Base-by-base conservation (phyloP, 1,140 invertebrate genomes). In the Eufriesea mexicana region DNA sequence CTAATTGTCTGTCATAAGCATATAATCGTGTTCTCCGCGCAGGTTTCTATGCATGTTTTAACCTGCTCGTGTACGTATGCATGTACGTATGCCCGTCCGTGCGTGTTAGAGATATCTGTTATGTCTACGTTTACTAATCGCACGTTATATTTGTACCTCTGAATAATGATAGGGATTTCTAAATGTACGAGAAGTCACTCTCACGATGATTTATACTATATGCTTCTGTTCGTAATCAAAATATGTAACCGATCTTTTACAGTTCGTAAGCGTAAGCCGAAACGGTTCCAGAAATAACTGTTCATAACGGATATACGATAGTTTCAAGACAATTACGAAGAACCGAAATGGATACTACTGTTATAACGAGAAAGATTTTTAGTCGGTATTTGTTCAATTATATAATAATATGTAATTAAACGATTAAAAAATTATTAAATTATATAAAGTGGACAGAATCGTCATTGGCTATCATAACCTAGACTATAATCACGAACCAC, bases 1-100 rank as follows among this genome's bases (percentile, higher is more conserved):
- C 72, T 81, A 81, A 81, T 81, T 81, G 79, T 80, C 78, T 80
- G 78, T 81, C 72, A 67, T 75, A 75, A 74, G 61, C 72, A 54
- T 64, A 67, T 75, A 75, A 81, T 57, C 79, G 62, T 18, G 61
- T 75, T 66, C 79, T 7, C 49, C 51, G 14, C 66, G 6, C 61
- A 75, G 35, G 71, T 75, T 67, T 64, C 61, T 57, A 20, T 74
- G n/a, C 68, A 73, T 62, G 68, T 80, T 80, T 80, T 80, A 73
- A 62, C 47, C 45, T 47, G 18, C 16, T 10, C 18, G n/a, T 42
- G 55, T 72, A 35, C 28, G 18, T 61, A 51, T 35, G 4, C 4
- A 25, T 55, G 9, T 16, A n/a, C 55, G 55, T 72, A 59, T 18
- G 5, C 16, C 20, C 28, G n/a, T 47, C 25, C 7, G n/a, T 9